Percentiles rank a stretch among this genome's conserved stretches.
These are phyloP conservation scores for Cosmia pyralina DNA, from an alignment of 2,888 invertebrate species.

Conservation along the genomic window DNA sequence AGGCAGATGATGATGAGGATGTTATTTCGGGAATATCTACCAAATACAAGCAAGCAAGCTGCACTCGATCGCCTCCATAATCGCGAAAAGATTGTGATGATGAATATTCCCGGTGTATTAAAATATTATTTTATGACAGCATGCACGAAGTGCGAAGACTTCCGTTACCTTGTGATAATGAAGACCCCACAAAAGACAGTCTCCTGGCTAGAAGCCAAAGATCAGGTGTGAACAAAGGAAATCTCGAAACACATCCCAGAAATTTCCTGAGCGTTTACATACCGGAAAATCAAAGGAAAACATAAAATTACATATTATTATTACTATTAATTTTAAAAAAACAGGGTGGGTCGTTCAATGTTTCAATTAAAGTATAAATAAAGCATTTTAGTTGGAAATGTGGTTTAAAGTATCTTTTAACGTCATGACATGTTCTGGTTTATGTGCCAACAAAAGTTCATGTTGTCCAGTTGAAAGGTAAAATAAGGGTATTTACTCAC, in stretches of 20 bases:
- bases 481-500: neutral
- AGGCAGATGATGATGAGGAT: too few species aligned
- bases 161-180: slow-evolving; percentile 42
- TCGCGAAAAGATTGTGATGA: neutral
- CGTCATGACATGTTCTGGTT: slow-evolving; percentile 24
- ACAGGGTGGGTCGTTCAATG: slow-evolving; percentile 18
- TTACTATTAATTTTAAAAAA: slow-evolving; percentile 27
- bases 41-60: too few species aligned
- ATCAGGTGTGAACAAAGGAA: slow-evolving; percentile 64
- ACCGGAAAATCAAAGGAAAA: slow-evolving; percentile 63
- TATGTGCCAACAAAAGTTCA: slow-evolving; percentile 31
- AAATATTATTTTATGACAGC: neutral
- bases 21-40: neutral
- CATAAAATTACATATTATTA: neutral
- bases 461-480: slow-evolving; percentile 4
- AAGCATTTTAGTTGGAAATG: slow-evolving; percentile 23
- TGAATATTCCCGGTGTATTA: neutral
- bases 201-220: slow-evolving; percentile 57
- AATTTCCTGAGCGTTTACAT: slow-evolving; percentile 41
- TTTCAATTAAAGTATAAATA: slow-evolving; percentile 7
- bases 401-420: neutral
- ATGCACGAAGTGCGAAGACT: neutral
- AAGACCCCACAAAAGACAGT: slow-evolving; percentile 30
- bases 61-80: neutral
- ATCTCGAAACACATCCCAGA: slow-evolving; percentile 46